A percentile compares a stretch with the other conserved stretches of the same genome.
Conservation (phyloP, 2,113 vertebrate species). For the Tricholaema leucomelas region DNA sequence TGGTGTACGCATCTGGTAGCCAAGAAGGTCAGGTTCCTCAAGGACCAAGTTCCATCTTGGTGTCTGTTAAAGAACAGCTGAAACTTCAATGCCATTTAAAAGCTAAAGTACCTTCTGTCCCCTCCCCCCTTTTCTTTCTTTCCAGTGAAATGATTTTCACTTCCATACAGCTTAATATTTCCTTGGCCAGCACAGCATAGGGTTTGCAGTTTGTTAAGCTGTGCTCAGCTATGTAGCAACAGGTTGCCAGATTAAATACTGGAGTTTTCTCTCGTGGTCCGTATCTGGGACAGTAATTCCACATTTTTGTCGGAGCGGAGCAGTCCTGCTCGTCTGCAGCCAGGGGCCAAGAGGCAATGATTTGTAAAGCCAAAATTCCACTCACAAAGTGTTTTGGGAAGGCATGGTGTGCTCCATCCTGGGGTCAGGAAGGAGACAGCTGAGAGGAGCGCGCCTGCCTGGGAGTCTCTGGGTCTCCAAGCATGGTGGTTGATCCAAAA, state of each 20-base stretch:
- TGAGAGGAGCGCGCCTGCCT: background rate
- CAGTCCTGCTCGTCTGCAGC: background rate
- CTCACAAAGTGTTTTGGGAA: conserved; percentile 6
- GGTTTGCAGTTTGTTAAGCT: background rate
- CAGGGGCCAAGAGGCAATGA: background rate
- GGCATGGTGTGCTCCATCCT: background rate
- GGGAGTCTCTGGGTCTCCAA: background rate
- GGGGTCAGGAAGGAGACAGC: conserved; percentile 28
- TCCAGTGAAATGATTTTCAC: background rate
- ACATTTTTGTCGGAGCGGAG: background rate
- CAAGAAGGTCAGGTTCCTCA: background rate
- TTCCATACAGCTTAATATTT: conserved; percentile 8
- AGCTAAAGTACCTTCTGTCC: background rate
- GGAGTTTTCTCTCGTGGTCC: background rate
- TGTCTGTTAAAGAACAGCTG: background rate
- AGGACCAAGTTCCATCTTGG: background rate
- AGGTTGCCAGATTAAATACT: conserved; percentile 52
- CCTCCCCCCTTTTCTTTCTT: background rate
- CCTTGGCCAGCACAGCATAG: background rate
- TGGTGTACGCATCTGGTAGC: background rate
- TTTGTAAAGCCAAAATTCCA: conserved; percentile 61
- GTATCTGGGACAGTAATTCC: conserved; percentile 27
- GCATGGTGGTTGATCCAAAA: background rate
- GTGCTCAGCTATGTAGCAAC: background rate
- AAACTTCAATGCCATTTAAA: background rate